A percentile compares a stretch with the other conserved stretches of the same genome.
Conservation (phyloP, 2,797 vertebrate genomes). For the Fundulus diaphanus region DNA sequence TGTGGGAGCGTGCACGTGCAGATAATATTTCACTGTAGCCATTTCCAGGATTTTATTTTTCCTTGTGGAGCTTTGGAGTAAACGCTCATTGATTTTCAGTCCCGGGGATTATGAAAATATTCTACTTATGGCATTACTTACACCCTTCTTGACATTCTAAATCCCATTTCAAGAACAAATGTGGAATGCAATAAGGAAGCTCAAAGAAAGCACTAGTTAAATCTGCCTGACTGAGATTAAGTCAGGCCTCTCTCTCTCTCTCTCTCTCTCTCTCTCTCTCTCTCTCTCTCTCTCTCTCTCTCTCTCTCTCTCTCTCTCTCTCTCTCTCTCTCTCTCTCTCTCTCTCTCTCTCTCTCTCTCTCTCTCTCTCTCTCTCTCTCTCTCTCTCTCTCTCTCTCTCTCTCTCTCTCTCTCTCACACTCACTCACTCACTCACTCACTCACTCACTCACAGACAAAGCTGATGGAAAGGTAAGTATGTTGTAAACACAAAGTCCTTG, state of each 20-base stretch:
- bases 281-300: constrained; percentile 14
- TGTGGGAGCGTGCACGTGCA: background rate
- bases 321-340: constrained; percentile 18
- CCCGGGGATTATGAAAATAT: constrained; percentile 77
- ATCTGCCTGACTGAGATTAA: constrained; percentile 75
- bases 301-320: constrained; percentile 20
- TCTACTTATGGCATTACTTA: constrained; percentile 76
- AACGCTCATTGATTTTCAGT: constrained; percentile 75
- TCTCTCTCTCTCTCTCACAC: constrained; percentile 21
- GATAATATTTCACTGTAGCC: constrained; percentile 33
- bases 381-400: constrained; percentile 17
- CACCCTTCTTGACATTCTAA: constrained; percentile 81
- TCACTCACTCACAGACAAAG: constrained; percentile 25
- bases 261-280: constrained; percentile 18
- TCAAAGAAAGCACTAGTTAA: constrained; percentile 66
- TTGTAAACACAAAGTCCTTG: constrained; percentile 74
- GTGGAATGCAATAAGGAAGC: constrained; percentile 69
- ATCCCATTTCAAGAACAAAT: constrained; percentile 83
- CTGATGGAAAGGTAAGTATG: constrained; percentile 67
- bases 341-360: too few relatives aligned
- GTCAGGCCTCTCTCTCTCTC: constrained; percentile 24
- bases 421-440: constrained; percentile 17
- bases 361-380: constrained; percentile 17
- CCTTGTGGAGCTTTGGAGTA: constrained; percentile 46
- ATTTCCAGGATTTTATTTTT: constrained; percentile 58